Conservation (phyloP, 2,113 vertebrate species). For the Cathartes aura region DNA sequence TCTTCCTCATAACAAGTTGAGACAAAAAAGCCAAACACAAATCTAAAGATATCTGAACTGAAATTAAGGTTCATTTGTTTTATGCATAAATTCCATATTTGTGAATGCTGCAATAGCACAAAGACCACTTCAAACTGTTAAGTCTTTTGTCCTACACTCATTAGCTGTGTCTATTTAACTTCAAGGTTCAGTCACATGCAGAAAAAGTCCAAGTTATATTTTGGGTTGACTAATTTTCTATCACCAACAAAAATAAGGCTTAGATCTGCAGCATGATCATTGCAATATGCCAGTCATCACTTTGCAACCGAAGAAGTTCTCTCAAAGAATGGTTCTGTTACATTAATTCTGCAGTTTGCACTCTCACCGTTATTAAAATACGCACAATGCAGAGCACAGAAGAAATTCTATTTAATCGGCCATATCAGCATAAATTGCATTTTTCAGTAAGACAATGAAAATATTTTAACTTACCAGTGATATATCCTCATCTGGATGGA, state of each 20-base stretch:
- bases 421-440: not conserved
- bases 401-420: not conserved
- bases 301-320: not conserved
- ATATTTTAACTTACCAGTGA: constrained; percentile 92
- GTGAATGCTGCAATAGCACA: not conserved
- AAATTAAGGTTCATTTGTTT: not conserved
- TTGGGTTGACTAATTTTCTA: not conserved
- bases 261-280: not conserved
- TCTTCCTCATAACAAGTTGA: not conserved
- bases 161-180: not conserved
- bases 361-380: not conserved
- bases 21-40: not conserved
- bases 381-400: not conserved
- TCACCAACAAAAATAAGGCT: not conserved
- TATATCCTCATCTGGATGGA: constrained; percentile 99
- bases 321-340: not conserved
- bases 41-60: not conserved
- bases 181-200: not conserved
- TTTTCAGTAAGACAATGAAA: not conserved
- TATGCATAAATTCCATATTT: not conserved
- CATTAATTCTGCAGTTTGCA: not conserved
- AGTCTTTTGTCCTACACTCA: not conserved
- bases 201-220: not conserved
- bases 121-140: not conserved
- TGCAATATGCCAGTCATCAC: not conserved